A percentile compares a stretch with the other conserved stretches of the same genome.
These are phyloP conservation scores for Platyura marginata DNA, from an alignment of 1,140 invertebrate genomes.

Conservation along the genomic window DNA sequence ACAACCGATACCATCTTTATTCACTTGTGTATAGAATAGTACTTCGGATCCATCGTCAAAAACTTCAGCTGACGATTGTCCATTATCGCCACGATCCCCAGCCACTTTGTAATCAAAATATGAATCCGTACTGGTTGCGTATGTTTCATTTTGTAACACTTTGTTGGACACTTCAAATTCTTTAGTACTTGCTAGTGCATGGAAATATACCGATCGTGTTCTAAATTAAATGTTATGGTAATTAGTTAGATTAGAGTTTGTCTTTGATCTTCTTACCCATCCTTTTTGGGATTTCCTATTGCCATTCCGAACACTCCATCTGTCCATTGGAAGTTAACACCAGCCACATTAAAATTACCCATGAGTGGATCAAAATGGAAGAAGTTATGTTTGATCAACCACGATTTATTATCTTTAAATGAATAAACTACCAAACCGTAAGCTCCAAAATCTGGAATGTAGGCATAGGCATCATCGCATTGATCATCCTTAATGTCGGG, in stretches of 20 bases:
- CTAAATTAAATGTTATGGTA: slow-evolving; percentile 18
- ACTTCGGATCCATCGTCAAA: slow-evolving; percentile 47
- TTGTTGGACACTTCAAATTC: slow-evolving; percentile 52
- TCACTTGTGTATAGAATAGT: slow-evolving; percentile 55
- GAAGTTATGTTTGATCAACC: slow-evolving; percentile 57
- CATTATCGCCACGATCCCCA: slow-evolving; percentile 46
- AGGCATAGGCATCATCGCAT: slow-evolving; percentile 53
- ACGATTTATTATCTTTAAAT: slow-evolving; percentile 48
- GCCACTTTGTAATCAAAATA: slow-evolving; percentile 50
- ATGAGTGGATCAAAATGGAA: slow-evolving; percentile 63
- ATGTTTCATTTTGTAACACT: slow-evolving; percentile 46
- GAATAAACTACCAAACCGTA: slow-evolving; percentile 60
- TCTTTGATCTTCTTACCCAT: slow-evolving; percentile 29
- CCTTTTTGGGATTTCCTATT: slow-evolving; percentile 32
- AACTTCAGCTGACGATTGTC: slow-evolving; percentile 53
- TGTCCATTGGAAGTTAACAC: slow-evolving; percentile 58
- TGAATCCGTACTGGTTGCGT: slow-evolving; percentile 30
- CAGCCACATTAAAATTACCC: slow-evolving; percentile 47
- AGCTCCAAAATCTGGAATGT: slow-evolving; percentile 50
- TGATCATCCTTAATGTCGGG: too few species aligned
- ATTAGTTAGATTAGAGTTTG: background rate
- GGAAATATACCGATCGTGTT: slow-evolving; percentile 51
- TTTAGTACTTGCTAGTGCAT: slow-evolving; percentile 50
- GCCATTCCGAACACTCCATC: slow-evolving; percentile 54
- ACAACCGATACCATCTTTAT: slow-evolving; percentile 37